Evolutionary conservation across 2,888 invertebrate species (phyloP), one percentile per base, ranked within the genome.

Genomic region (Nomada flava): DNA sequence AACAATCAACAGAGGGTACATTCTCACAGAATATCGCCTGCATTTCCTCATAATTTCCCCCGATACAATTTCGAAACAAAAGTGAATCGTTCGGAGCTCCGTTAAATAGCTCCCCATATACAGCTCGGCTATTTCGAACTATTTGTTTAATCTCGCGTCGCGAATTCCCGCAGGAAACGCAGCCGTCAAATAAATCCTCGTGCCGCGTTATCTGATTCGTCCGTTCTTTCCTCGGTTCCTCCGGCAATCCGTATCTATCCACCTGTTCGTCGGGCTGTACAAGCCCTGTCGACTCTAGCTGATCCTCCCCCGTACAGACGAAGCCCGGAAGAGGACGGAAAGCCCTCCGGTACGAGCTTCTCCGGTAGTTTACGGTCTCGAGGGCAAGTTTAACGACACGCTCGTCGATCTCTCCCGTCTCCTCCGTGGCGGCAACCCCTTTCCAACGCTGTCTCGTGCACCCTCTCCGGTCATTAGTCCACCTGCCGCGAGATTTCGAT

Each of bases 341-440:
- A 62, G 55, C 68, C 71, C 77, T 63, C 59, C 72, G 69, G 59
- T 62, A 63, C 85, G 79, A 85, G 85, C 79, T 82, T 75, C 79
- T 73, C 73, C 76, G 82, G 71, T 87, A 74, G 88, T 88, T 89
- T 88, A 89, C 89, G 84, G 82, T 88, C 89, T 82, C 84, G 73
- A 76, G 85, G 88, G 88, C 85, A 84, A 89, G 86, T 89, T 89
- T 89, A 89, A 89, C 88, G 89, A 88, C 86, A 80, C 73, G 80
- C 83, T 79, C 89, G 86, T 86, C 86, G 87, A 88, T 90, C 88
- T 90, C 86, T 86, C 83, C 5, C 52, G 42, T 50, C 36, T 72
- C 71, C 64, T 68, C 76, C 70, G 67, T 53, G 62, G 67, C 76
- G 72, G 74, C 80, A 68, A 29, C 75, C 57, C 79, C 70, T 60